A percentile compares a stretch with the other conserved stretches of the same genome.
These are phyloP conservation scores for Leptopilina drosophilae DNA, from an alignment of 2,888 invertebrate species.

Conservation along the genomic window DNA sequence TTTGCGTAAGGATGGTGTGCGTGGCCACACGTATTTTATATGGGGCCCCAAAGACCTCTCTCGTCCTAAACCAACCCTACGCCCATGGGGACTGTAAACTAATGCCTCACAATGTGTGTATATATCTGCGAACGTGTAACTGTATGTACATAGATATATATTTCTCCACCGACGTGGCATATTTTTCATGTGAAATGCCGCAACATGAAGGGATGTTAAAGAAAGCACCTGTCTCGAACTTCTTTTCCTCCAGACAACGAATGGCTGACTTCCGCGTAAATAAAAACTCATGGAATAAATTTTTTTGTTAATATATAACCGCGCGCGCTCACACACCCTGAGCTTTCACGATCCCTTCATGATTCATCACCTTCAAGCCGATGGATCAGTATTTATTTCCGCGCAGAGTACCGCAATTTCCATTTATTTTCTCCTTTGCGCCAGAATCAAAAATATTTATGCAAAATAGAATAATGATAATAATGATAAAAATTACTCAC, in stretches of 20 bases:
- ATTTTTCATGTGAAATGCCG: conserved; percentile 56
- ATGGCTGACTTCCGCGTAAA: conserved; percentile 14
- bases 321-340: neutral
- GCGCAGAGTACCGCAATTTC: too few relatives aligned
- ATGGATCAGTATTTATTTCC: neutral
- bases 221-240: conserved; percentile 42
- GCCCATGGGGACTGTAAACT: conserved; percentile 72
- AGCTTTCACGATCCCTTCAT: neutral
- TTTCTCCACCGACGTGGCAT: conserved; percentile 53
- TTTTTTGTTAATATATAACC: neutral
- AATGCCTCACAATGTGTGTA: conserved; percentile 66
- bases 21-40: conserved; percentile 57
- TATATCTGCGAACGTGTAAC: too few relatives aligned
- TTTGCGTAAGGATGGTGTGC: conserved; percentile 47
- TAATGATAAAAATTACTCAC: too few relatives aligned
- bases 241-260: neutral
- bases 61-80: conserved; percentile 61
- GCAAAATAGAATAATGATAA: too few relatives aligned
- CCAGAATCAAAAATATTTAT: too few relatives aligned
- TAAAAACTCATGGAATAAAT: conserved; percentile 14
- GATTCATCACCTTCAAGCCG: neutral
- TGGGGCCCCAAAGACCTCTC: conserved; percentile 61
- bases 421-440: too few relatives aligned
- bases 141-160: too few relatives aligned
- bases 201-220: conserved; percentile 20